Base-by-base conservation (phyloP, 2,113 vertebrate species). In the Halichoeres trimaculatus region DNA sequence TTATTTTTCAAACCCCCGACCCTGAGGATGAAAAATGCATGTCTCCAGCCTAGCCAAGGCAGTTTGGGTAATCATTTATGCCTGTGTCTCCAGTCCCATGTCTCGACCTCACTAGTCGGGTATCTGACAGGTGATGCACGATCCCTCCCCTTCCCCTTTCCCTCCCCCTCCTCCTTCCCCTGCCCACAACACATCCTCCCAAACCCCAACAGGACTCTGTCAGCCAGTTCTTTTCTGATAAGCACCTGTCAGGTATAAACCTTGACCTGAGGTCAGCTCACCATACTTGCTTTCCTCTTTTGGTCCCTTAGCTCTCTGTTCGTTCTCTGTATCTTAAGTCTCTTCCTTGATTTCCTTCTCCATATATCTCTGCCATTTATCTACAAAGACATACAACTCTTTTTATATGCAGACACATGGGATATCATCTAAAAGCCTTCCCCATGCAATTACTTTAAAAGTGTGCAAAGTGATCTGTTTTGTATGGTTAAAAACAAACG, bases 21-120 rank as follows among this genome's bases (percentile, higher is more conserved):
- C 89, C 86, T 80, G 85, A 90, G 78, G 83, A 92, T 92, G 85
- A 90, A 90, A 90, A 91, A 91, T 91, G 80, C 74, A 91, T 90
- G 85, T 88, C 87, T 89, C 64, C 38, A 86, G 85, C 85, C 84
- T 74, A 73, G 83, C 78, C 85, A 72, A 76, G 85, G 84, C 40
- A 35, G 74, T 87, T 76, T 78, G 87, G 87, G 79, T 90, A 90
- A 91, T 93, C 88, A 90, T 84, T 91, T 88, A 90, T 88, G 85
- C 90, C 78, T 62, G 78, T 63, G 81, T 88, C 82, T 89, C 80
- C 74, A 67, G 83, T 89, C 71, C 77, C 41, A n/a, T 78, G 81
- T 80, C 66, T 80, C 23, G 69, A 85, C 88, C 90, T 89, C 60
- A 81, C 81, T 80, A 85, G 86, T 77, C 59, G 7, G 74, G 66